Percentiles rank a stretch among this genome's conserved stretches.
phyloP scores from a whole-genome alignment of 2,113 vertebrate species.

The Paramormyrops kingsleyae region DNA sequence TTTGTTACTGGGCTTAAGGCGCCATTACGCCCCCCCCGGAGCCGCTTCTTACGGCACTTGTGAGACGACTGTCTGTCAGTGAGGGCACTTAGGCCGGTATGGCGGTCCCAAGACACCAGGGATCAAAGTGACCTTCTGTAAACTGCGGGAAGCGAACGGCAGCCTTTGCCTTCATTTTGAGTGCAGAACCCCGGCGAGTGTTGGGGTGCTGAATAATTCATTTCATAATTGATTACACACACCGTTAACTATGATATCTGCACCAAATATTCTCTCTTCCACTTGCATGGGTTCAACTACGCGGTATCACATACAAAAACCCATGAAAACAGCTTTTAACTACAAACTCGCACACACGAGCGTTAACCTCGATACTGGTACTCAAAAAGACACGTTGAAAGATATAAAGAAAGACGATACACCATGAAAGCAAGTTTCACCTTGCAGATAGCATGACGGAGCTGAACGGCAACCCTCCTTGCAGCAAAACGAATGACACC shows the following conservation, averaged over 20 bases:
- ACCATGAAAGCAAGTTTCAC: not conserved
- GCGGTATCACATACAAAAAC: slow-evolving; percentile 17
- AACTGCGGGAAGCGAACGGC: not conserved
- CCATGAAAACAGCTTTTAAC: not conserved
- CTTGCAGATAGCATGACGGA: not conserved
- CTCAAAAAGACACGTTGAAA: not conserved
- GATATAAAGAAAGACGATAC: not conserved
- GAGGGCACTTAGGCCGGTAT: not conserved
- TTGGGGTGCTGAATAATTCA: slow-evolving; percentile 33
- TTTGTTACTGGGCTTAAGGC: not conserved
- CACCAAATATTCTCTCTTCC: not conserved
- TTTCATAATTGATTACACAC: slow-evolving; percentile 35
- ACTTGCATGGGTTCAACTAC: not conserved
- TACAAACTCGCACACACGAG: slow-evolving; percentile 3
- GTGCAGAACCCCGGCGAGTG: not conserved
- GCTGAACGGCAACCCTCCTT: not conserved
- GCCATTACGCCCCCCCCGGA: not conserved
- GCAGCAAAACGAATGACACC: not conserved
- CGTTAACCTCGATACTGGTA: not conserved
- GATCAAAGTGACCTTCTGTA: not conserved
- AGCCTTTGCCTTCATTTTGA: not conserved
- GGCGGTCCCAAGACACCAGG: not conserved
- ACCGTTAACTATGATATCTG: slow-evolving; percentile 34
- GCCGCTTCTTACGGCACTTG: not conserved
- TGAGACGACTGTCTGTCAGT: not conserved